These are phyloP conservation scores for Orthochromis malagaraziensis DNA, from an alignment of 2,113 vertebrate genomes.

Conservation along the genomic window DNA sequence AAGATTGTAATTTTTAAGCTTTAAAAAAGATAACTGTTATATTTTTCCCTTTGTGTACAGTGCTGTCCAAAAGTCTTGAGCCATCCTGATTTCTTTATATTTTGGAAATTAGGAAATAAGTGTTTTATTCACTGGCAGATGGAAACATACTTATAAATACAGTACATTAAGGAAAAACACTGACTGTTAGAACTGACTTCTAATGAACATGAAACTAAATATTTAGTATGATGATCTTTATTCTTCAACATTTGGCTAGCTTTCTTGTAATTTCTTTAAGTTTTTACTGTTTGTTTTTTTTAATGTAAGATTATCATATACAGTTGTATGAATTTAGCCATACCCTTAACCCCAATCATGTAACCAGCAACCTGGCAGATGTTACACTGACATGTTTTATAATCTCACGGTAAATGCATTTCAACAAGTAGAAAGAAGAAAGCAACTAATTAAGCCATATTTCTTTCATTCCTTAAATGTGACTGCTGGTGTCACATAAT, in stretches of 20 bases:
- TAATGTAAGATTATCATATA: background rate
- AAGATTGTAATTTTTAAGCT: background rate
- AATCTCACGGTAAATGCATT: background rate
- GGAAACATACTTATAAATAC: background rate
- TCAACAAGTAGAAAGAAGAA: background rate
- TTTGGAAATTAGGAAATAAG: background rate
- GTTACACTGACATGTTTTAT: background rate
- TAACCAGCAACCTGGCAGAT: background rate
- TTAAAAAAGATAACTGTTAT: background rate
- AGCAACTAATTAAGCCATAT: background rate
- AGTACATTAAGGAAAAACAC: background rate
- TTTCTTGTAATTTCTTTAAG: background rate
- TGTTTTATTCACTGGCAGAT: background rate
- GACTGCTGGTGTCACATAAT: background rate
- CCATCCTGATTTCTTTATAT: background rate
- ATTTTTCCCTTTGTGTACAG: background rate
- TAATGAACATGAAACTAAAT: background rate
- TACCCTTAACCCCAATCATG: background rate
- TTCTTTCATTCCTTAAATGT: background rate
- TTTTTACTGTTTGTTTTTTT: background rate
- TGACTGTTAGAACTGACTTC: background rate
- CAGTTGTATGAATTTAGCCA: background rate
- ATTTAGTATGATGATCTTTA: background rate
- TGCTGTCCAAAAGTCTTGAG: background rate
- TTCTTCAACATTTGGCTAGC: background rate